Base-by-base conservation (phyloP, 2,797 vertebrate genomes). In the Acrossocheilus wenchowensis region DNA sequence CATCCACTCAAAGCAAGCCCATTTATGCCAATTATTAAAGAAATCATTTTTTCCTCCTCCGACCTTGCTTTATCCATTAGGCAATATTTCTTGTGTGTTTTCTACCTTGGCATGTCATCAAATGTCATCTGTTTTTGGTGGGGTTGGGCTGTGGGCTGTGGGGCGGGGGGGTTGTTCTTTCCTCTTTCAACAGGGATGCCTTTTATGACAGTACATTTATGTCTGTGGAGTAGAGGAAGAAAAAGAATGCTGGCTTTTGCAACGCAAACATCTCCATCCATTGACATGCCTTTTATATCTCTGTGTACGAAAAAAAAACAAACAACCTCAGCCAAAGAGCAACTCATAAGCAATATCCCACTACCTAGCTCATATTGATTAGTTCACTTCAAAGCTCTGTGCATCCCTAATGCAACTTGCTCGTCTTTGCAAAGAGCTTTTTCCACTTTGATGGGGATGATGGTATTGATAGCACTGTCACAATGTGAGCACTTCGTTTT, bases 381-480 rank as follows among this genome's bases (percentile, higher is more conserved):
- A 96, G 95, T 93, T 95, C 93, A 93, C 94, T 95, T 96, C 94
- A 95, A 96, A 96, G 95, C 84, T 88, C 88, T 88, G 90, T 86
- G 81, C 93, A 92, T 94, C 92, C 92, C 95, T 96, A 96, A 96
- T 96, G 95, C 93, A 94, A 93, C 92, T 94, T 94, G 90, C 92
- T 92, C 93, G 90, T 93, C 93, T 95, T 92, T 94, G 93, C 93
- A 94, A 95, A 96, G 94, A 95, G 94, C 93, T 93, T 95, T 94
- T 93, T 94, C 89, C 92, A 94, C 95, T 95, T 96, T 96, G 95
- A 96, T 95, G 95, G 91, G 93, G 92, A 93, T 95, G 93, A 95
- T 95, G 94, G 95, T 95, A 96, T 96, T 96, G 95, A 96, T 95
- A 94, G 94, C 93, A 95, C 93, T 95, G 94, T 95, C 95, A 95